A percentile compares a stretch with the other conserved stretches of the same genome.
Conservation (phyloP, 2,113 vertebrate species). For the Meles meles region DNA sequence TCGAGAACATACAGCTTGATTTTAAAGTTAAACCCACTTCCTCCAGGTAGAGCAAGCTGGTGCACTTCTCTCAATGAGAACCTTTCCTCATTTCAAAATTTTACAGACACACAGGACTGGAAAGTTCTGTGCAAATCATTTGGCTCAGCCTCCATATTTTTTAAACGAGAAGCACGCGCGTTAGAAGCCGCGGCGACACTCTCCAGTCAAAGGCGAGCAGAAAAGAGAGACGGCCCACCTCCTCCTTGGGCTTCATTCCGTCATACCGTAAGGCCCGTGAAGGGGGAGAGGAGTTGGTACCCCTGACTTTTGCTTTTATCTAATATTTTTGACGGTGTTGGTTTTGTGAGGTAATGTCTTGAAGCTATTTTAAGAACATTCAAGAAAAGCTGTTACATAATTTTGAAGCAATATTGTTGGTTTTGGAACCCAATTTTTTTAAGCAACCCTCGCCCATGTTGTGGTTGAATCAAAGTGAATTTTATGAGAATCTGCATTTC, state of each 20-base stretch:
- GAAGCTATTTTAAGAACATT: background rate
- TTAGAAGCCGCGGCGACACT: background rate
- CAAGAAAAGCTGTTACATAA: background rate
- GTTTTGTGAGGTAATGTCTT: constrained; percentile 52
- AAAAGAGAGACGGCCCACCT: background rate
- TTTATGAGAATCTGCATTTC: background rate
- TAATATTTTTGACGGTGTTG: constrained; percentile 21
- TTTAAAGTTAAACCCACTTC: background rate
- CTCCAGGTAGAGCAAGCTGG: background rate
- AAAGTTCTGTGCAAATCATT: background rate
- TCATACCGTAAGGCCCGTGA: background rate
- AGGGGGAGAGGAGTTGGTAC: background rate
- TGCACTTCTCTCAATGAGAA: background rate
- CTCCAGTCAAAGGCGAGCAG: background rate
- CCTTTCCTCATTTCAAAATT: background rate
- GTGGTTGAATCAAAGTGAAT: background rate
- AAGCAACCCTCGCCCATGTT: background rate
- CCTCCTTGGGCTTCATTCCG: background rate
- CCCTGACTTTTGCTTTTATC: background rate
- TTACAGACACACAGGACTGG: background rate
- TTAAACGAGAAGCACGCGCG: background rate
- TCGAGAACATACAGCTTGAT: background rate
- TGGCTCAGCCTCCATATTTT: background rate
- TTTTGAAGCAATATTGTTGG: constrained; percentile 15
- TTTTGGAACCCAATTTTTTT: constrained; percentile 15